Base-by-base conservation (phyloP, 2,113 vertebrate genomes). In the Rissa tridactyla region DNA sequence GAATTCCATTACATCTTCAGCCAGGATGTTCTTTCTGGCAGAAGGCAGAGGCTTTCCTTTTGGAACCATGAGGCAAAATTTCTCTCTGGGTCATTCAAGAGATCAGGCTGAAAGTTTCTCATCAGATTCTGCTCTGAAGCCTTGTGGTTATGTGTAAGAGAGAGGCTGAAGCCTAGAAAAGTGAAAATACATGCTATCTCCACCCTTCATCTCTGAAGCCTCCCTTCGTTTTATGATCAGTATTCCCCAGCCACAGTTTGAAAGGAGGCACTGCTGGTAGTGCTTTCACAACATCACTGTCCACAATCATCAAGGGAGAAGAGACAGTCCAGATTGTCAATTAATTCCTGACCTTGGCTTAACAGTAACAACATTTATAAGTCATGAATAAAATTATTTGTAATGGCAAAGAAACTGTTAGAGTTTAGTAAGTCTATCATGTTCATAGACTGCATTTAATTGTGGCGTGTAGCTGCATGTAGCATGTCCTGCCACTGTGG, bases 151-250 rank as follows among this genome's bases (percentile, higher is more conserved):
- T 55, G 2, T 58, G 36, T 7, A 29, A 38, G 30, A 90, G 36
- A n/a, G 23, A 13, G 26, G 7, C 52, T 88, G 36, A 81, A 78
- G 68, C 47, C 16, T 73, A 23, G 26, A 34, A 44, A 73, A 40
- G 42, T 80, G 60, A 36, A 40, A 96, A 55, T 66, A 12, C 7
- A 19, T 55, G 30, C 38, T 66, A 2, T 71, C 42, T 89, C n/a
- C 38, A 64, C 47, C 51, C 38, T 81, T 81, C 5, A 29, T 32
- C 68, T 70, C 38, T 19, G 23, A 32, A 62, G 23, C 38, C 82
- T 60, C 44, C 18, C 58, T 79, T 88, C 8, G 4, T 87, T 79
- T 84, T 29, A 34, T 0, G 0, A 20, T 17, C 30, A 4, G 1
- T 70, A 15, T 76, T 85, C 27, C 61, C 15, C 42, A 78, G 0